Percentiles rank a stretch among this genome's conserved stretches.
phyloP scores from a whole-genome alignment of 2,797 vertebrate species.

The Pseudopleuronectes americanus region DNA sequence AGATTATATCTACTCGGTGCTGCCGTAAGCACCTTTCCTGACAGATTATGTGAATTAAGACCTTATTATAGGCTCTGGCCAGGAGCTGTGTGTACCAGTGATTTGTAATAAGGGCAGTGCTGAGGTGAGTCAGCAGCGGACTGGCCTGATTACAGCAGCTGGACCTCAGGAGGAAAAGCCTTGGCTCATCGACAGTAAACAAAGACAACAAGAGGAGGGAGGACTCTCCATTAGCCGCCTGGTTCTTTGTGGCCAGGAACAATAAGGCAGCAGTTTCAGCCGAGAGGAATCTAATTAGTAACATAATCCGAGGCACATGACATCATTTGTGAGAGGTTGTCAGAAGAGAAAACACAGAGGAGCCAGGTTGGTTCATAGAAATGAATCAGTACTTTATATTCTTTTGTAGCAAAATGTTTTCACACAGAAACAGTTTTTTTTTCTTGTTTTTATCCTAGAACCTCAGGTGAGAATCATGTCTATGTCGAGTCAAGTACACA shows the following conservation, averaged over 20 bases:
- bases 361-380: conserved; percentile 76
- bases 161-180: conserved; percentile 65
- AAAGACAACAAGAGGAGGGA: conserved; percentile 37
- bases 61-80: conserved; percentile 77
- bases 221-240: conserved; percentile 35
- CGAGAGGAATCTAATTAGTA: conserved; percentile 25
- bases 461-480: conserved; percentile 87
- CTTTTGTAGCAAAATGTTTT: conserved; percentile 88
- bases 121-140: conserved; percentile 77
- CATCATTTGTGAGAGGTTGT: neutral
- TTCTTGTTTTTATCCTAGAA: conserved; percentile 79
- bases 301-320: conserved; percentile 23
- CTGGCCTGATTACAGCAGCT: conserved; percentile 74
- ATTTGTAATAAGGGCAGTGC: conserved; percentile 80
- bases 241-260: conserved; percentile 10
- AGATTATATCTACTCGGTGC: conserved; percentile 79
- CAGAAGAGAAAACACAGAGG: conserved; percentile 65
- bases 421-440: conserved; percentile 84
- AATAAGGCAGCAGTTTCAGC: neutral
- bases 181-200: conserved; percentile 57
- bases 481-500: conserved; percentile 78
- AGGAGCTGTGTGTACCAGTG: conserved; percentile 74
- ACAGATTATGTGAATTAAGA: conserved; percentile 83
- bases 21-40: conserved; percentile 79
- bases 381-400: conserved; percentile 82